Evolutionary conservation across 2,113 vertebrate genomes (phyloP).

Genomic region (Macaca fascicularis): T2T-MFA8v1.1 NC_088376.1:37188001-37188500

Average conservation of each 20-base stretch:
- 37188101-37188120: constrained; percentile 73
- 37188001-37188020: background rate
- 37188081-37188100: constrained; percentile 56
- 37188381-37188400: background rate
- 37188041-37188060: background rate
- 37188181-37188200: constrained; percentile 71
- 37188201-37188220: constrained; percentile 64
- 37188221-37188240: constrained; percentile 56
- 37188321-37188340: background rate
- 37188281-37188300: constrained; percentile 47
- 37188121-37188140: constrained; percentile 70
- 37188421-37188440: background rate
- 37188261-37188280: constrained; percentile 34
- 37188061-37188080: constrained; percentile 5
- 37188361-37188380: background rate
- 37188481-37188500: background rate
- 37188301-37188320: background rate
- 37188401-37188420: background rate
- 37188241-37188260: constrained; percentile 74
- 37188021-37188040: background rate
- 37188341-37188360: background rate
- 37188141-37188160: constrained; percentile 68
- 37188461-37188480: background rate
- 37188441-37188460: background rate
- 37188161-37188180: constrained; percentile 66